Percentiles rank a stretch among this genome's conserved stretches.
Evolutionary conservation across 2,888 invertebrate species (phyloP).

Genomic region (Stenodera caucasica): DNA sequence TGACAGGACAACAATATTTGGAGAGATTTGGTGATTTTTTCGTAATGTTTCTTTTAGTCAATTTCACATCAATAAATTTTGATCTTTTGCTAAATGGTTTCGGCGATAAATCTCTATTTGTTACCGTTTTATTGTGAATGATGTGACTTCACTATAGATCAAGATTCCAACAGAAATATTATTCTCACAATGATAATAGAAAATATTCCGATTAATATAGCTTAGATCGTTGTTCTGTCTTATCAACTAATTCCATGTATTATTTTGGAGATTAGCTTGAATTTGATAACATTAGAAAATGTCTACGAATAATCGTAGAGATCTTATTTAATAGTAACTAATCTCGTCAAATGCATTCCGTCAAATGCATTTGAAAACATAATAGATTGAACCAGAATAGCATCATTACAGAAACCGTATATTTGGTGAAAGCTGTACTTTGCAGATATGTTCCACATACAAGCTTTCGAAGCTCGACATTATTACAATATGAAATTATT

Average conservation of each 20-base stretch:
- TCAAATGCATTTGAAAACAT: not conserved
- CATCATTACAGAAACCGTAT: not conserved
- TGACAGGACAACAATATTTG: not conserved
- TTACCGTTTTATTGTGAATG: slow-evolving; percentile 34
- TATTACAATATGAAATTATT: not conserved
- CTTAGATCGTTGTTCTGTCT: too few relatives aligned
- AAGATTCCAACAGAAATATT: not conserved
- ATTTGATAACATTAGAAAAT: too few relatives aligned
- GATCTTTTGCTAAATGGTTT: slow-evolving; percentile 33
- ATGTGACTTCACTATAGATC: slow-evolving; percentile 17
- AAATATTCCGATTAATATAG: not conserved
- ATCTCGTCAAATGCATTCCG: not conserved
- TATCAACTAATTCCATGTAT: too few relatives aligned
- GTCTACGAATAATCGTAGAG: not conserved
- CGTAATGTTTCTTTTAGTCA: slow-evolving; percentile 6
- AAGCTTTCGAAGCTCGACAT: not conserved
- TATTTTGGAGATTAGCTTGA: too few relatives aligned
- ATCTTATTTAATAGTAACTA: not conserved
- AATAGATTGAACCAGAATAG: not conserved
- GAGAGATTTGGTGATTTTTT: slow-evolving; percentile 2
- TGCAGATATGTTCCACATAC: not conserved
- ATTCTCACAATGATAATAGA: not conserved
- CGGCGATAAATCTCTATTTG: slow-evolving; percentile 32
- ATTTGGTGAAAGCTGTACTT: not conserved
- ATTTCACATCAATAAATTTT: slow-evolving; percentile 31